Percentiles rank a stretch among this genome's conserved stretches.
Evolutionary conservation across 2,113 vertebrate species (phyloP).

Genomic region (Macquaria ambigua): DNA sequence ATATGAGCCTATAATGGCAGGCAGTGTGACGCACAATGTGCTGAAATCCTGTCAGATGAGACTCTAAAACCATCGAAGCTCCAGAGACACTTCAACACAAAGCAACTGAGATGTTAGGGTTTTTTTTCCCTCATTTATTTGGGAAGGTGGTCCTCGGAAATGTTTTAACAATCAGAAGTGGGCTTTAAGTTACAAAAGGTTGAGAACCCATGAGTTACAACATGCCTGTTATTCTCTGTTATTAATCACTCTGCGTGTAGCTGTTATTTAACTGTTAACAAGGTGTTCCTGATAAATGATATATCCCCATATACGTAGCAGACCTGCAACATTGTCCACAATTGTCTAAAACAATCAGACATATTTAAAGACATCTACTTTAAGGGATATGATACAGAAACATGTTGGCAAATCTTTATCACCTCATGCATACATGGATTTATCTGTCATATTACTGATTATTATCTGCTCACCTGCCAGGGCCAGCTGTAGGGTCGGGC

Average conservation of each 20-base stretch:
- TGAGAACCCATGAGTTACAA: too few species aligned
- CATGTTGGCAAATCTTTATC: not conserved
- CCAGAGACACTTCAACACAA: too few species aligned
- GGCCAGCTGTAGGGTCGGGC: conserved; percentile 60
- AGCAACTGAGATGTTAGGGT: too few species aligned
- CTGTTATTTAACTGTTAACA: not conserved
- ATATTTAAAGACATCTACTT: not conserved
- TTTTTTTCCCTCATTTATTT: too few species aligned
- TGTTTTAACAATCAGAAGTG: too few species aligned
- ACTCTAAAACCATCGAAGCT: too few species aligned
- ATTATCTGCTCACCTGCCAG: conserved; percentile 53
- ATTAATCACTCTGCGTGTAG: not conserved
- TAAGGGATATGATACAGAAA: not conserved
- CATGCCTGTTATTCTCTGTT: not conserved
- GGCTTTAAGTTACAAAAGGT: too few species aligned
- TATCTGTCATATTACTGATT: not conserved
- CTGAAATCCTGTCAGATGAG: too few species aligned
- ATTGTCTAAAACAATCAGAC: not conserved
- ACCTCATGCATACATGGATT: not conserved
- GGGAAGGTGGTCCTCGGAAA: too few species aligned
- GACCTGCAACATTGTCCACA: not conserved
- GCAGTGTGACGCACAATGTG: too few species aligned
- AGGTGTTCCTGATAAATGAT: not conserved
- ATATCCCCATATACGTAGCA: not conserved
- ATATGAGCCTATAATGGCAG: too few species aligned